Conservation (phyloP, 2,797 vertebrate species). For the Carduelis carduelis region DNA sequence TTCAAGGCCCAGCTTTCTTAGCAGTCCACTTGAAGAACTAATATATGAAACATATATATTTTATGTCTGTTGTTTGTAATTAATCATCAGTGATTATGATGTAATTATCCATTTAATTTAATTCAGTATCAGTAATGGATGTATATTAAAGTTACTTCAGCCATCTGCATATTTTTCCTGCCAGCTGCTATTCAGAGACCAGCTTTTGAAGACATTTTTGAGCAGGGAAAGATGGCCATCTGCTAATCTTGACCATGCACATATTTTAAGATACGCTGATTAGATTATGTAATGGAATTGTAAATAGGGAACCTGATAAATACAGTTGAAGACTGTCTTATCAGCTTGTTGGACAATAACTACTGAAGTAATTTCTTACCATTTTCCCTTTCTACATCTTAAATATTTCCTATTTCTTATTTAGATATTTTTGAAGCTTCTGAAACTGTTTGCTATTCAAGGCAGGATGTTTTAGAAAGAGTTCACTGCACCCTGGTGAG, state of each 20-base stretch:
- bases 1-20: neutral
- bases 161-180: conserved; percentile 37
- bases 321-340: neutral
- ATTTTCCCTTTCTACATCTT: neutral
- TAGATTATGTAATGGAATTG: neutral
- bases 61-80: neutral
- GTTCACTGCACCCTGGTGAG: neutral
- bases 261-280: neutral
- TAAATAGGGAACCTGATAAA: neutral
- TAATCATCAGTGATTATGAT: neutral
- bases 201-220: conserved; percentile 9
- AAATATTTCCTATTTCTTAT: neutral
- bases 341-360: neutral
- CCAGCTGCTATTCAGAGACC: conserved; percentile 5
- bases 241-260: conserved; percentile 29
- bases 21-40: neutral
- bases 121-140: conserved; percentile 36
- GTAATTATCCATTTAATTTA: conserved; percentile 1
- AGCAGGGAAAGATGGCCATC: conserved; percentile 1
- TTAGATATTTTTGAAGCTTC: neutral
- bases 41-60: neutral
- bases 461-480: neutral
- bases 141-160: conserved; percentile 42
- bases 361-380: neutral
- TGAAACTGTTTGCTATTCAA: neutral